Conservation (phyloP, 2,113 vertebrate species). For the Rousettus leschenaultii region DNA sequence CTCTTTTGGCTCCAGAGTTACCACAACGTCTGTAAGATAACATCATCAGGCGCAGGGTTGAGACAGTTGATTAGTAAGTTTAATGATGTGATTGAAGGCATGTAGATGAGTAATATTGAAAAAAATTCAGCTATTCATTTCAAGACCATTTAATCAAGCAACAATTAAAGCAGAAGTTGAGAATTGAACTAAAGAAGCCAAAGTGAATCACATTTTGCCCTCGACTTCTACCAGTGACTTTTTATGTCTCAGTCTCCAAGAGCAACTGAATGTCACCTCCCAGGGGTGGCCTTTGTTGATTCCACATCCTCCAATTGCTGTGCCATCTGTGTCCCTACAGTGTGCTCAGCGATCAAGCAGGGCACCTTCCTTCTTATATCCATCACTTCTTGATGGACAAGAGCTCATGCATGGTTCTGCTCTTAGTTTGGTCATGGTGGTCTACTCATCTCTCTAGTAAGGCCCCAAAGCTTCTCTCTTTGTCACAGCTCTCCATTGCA, state of each 20-base stretch:
- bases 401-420: neutral
- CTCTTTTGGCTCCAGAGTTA: neutral
- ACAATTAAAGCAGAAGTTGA: slow-evolving; percentile 3
- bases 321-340: neutral
- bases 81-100: neutral
- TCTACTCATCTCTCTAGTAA: neutral
- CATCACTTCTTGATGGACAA: too few species aligned
- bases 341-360: too few species aligned
- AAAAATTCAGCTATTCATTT: slow-evolving; percentile 13
- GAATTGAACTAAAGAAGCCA: neutral
- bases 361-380: neutral
- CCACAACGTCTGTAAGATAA: neutral
- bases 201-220: neutral
- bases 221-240: neutral
- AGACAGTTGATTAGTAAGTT: neutral
- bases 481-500: neutral
- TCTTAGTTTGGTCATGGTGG: neutral
- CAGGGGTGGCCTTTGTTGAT: neutral
- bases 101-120: neutral
- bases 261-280: neutral
- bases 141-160: neutral
- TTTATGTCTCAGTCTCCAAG: neutral
- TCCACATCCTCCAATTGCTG: neutral
- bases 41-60: neutral
- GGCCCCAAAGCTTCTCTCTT: neutral